Conservation (phyloP, 2,113 vertebrate species). For the Cisticola juncidis region DNA sequence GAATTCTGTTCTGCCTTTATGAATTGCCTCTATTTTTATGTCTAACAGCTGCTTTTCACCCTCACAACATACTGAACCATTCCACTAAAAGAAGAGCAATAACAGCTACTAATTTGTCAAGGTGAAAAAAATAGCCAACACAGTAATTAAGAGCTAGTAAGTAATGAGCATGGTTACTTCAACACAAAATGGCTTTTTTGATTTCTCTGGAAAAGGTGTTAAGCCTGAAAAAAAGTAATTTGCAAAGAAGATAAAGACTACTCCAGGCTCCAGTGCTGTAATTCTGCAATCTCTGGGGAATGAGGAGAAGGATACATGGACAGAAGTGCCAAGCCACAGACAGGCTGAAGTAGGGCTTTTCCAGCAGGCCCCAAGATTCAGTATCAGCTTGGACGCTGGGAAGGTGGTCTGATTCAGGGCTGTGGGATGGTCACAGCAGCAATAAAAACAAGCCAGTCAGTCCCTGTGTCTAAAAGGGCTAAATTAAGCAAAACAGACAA, state of each 20-base stretch:
- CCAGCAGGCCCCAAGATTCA: rapidly evolving
- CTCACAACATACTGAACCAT: background rate
- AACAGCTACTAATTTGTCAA: background rate
- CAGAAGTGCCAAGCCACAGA: background rate
- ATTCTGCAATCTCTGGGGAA: rapidly evolving
- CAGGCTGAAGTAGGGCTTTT: background rate
- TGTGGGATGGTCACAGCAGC: background rate
- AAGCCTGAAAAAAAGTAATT: background rate
- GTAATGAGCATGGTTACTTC: background rate
- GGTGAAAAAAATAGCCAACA: background rate
- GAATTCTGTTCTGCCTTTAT: background rate
- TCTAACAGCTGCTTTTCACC: background rate
- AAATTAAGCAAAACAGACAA: background rate
- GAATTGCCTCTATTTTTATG: background rate
- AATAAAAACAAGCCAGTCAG: background rate
- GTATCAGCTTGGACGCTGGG: background rate
- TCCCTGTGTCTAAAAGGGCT: background rate
- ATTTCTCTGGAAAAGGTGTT: background rate
- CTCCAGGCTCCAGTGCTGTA: background rate
- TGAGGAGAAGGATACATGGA: background rate
- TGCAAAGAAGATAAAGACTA: background rate
- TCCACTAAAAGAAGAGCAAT: background rate
- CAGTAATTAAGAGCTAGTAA: background rate
- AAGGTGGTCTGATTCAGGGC: background rate
- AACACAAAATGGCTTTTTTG: background rate